Base-by-base conservation (phyloP, 2,888 invertebrate genomes). In the Helleia helle region DNA sequence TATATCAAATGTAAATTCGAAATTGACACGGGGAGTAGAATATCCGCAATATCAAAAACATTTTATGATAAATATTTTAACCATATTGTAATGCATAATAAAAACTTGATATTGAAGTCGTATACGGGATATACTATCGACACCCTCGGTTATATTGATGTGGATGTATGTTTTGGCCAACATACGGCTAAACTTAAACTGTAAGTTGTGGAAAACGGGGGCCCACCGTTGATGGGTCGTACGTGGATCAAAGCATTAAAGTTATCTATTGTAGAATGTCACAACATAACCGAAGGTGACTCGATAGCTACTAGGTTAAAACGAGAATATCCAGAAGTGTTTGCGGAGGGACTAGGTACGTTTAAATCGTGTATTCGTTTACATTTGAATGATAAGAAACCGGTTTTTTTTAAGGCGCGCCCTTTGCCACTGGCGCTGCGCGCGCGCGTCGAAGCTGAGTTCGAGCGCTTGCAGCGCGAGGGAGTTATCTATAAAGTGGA, bases 401-500 rank as follows among this genome's bases (percentile, higher is more conserved):
- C 46, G 7, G 39, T 47, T 30, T 50, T 42, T 41, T 42, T 43
- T 15, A 44, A 38, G 26, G 50, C 54, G 27, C 49, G 55, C 4
- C 38, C 51, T 7, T 39, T 52, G 28, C 55, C 52, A 17, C 29
- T 52, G 18, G 53, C 54, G 27, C 30, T 57, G 39, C 52, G 52
- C 17, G 44, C 15, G 27, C 47, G 41, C 6, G 54, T 55, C 6
- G 53, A 50, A 22, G 37, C 13, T 7, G 57, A 58, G 40, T 42
- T 59, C 4, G 44, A 49, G 4, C 51, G 58, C 1, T 39, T 61
- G 24, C 48, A 51, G 31, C 38, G 39, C 13, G 54, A 50, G 27
- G 50, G 44, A 15, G 42, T 44, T 4, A 55, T 59, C 14, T 48
- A 49, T 24, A 44, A 44, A 9, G 53, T 59, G 0, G 56, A 56